A percentile compares a stretch with the other conserved stretches of the same genome.
Conservation (phyloP, 1,140 invertebrate genomes). For the Magallana gigas region DNA sequence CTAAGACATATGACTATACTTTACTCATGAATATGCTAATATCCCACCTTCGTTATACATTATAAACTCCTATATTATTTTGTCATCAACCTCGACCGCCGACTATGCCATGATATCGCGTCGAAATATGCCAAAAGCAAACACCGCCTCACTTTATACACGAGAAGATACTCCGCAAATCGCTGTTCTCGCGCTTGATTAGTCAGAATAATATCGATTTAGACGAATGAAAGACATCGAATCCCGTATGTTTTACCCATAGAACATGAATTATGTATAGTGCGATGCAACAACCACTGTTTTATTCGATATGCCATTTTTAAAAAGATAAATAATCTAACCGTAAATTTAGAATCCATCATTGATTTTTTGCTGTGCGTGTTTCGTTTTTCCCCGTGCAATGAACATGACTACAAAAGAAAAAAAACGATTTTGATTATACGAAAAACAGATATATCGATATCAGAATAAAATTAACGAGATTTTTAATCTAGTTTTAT, state of each 20-base stretch:
- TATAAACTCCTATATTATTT: not conserved
- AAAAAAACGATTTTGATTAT: too few species aligned
- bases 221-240: conserved; percentile 2
- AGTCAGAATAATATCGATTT: conserved; percentile 31
- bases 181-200: not conserved
- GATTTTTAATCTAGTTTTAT: too few species aligned
- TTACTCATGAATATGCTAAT: conserved; percentile 16
- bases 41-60: not conserved
- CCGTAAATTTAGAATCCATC: too few species aligned
- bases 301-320: not conserved
- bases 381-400: too few species aligned
- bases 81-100: not conserved
- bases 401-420: too few species aligned
- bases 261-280: conserved; percentile 22
- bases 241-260: conserved; percentile 8
- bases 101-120: not conserved
- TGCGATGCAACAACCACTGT: not conserved
- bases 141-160: not conserved
- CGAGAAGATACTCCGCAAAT: not conserved
- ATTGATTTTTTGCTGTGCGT: too few species aligned
- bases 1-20: not conserved
- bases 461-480: too few species aligned
- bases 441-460: too few species aligned
- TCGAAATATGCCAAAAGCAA: conserved; percentile 24
- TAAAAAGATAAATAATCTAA: not conserved